These are phyloP conservation scores for Parapristionchus giblindavisi DNA, from an alignment of 2,888 invertebrate species.

Conservation along the genomic window DNA sequence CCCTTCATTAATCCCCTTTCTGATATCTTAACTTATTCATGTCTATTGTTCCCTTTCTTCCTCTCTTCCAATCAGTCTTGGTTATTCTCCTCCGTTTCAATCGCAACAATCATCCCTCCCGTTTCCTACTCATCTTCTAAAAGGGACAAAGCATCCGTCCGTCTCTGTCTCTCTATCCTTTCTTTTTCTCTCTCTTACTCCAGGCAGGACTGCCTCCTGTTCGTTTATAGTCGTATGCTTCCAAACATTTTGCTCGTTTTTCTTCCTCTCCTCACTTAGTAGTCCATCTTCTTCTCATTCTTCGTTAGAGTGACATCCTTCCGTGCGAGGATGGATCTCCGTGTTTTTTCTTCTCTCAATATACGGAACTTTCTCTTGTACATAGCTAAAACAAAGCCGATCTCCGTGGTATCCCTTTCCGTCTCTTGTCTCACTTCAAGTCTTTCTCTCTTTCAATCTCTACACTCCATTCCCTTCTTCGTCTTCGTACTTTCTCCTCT, in stretches of 20 bases:
- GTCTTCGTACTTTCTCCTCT: background rate
- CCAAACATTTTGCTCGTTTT: background rate
- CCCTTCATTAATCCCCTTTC: too few species aligned
- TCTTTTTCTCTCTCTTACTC: background rate
- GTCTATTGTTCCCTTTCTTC: too few species aligned
- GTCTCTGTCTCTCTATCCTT: constrained; percentile 13
- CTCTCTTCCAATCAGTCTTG: too few species aligned
- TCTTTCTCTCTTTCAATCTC: background rate
- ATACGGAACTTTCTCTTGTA: too few species aligned
- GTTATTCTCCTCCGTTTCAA: too few species aligned
- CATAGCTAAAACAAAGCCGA: too few species aligned
- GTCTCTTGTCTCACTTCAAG: background rate
- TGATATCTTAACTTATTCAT: too few species aligned
- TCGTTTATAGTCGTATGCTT: background rate
- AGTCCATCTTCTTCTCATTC: background rate
- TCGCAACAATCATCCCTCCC: too few species aligned
- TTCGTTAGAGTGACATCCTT: background rate
- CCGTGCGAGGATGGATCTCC: background rate
- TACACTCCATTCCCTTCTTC: background rate
- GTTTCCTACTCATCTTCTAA: too few species aligned
- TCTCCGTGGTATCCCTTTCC: too few species aligned
- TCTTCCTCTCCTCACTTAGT: background rate
- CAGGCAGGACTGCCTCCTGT: background rate
- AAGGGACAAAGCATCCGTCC: too few species aligned
- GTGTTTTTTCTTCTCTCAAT: background rate